These are phyloP conservation scores for Chaetorhynchus papuensis DNA, from an alignment of 2,113 vertebrate species.

Conservation along the genomic window DNA sequence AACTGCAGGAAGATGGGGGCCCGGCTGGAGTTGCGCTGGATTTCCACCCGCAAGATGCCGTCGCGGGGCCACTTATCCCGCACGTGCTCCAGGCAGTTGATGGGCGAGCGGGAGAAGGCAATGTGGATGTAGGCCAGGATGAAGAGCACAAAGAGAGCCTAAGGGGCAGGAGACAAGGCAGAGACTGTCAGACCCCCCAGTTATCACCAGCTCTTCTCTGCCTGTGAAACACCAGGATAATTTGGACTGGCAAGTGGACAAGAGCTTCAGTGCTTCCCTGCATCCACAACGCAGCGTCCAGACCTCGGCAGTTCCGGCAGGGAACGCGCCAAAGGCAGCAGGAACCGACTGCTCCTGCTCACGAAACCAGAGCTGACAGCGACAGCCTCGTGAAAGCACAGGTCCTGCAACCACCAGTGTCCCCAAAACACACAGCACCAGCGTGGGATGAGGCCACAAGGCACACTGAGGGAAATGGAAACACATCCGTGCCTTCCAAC, in stretches of 20 bases:
- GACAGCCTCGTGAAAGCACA: background rate
- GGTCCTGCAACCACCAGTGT: background rate
- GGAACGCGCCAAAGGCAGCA: background rate
- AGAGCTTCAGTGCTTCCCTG: background rate
- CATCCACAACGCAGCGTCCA: too few relatives aligned
- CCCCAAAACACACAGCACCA: background rate
- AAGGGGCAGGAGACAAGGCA: background rate
- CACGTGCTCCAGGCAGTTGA: conserved; percentile 93
- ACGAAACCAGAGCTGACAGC: background rate
- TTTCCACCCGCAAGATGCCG: conserved; percentile 91
- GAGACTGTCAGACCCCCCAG: background rate
- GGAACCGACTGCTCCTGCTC: background rate
- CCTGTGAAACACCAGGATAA: background rate
- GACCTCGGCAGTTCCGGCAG: background rate
- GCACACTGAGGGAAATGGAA: background rate
- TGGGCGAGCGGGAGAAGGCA: conserved; percentile 94
- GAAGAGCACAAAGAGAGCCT: conserved; percentile 95
- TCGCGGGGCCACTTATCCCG: conserved; percentile 93
- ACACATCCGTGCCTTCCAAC: accelerated
- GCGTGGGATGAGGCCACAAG: accelerated
- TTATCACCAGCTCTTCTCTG: background rate
- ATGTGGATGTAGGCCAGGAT: conserved; percentile 98
- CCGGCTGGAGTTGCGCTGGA: conserved; percentile 90
- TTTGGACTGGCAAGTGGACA: background rate
- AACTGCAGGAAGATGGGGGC: conserved; percentile 90